Evolutionary conservation across 2,888 invertebrate species (phyloP).

Genomic region (Cecidostiba fungosa): DNA sequence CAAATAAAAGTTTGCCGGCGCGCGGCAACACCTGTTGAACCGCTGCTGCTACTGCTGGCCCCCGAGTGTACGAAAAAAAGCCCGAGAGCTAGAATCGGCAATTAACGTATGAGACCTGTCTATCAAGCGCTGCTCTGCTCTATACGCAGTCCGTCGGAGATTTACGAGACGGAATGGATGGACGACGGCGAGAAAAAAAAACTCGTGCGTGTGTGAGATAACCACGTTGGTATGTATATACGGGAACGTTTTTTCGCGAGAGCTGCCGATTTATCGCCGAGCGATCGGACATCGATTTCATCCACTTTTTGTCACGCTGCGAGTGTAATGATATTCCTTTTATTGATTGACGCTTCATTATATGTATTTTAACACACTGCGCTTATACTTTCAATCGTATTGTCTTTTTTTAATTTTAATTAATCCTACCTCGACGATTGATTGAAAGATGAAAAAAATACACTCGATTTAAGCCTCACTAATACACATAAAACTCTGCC

Average conservation of each 20-base stretch:
- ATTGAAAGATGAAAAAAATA: constrained; percentile 28
- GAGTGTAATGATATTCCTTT: constrained; percentile 48
- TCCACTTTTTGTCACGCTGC: constrained; percentile 12
- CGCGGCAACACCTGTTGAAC: constrained; percentile 79
- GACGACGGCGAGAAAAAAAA: constrained; percentile 52
- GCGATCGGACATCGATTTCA: constrained; percentile 29
- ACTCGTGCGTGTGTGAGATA: constrained; percentile 41
- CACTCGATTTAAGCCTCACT: too few relatives aligned
- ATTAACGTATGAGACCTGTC: constrained; percentile 78
- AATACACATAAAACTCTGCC: neutral
- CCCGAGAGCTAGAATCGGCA: constrained; percentile 69
- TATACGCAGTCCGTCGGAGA: constrained; percentile 66
- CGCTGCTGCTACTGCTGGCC: constrained; percentile 50
- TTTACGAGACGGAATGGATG: constrained; percentile 69
- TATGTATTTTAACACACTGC: neutral
- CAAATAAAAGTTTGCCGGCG: constrained; percentile 79
- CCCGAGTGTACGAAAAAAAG: neutral
- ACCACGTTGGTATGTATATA: neutral
- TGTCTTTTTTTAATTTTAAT: constrained; percentile 6
- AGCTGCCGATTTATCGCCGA: constrained; percentile 52
- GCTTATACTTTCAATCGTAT: too few relatives aligned
- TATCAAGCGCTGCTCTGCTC: constrained; percentile 70
- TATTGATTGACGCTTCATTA: neutral
- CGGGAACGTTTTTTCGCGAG: neutral
- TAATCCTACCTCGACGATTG: constrained; percentile 3